Percentiles rank a stretch among this genome's conserved stretches.
phyloP scores from a whole-genome alignment of 2,797 vertebrate genomes.

The Synanceia verrucosa region DNA sequence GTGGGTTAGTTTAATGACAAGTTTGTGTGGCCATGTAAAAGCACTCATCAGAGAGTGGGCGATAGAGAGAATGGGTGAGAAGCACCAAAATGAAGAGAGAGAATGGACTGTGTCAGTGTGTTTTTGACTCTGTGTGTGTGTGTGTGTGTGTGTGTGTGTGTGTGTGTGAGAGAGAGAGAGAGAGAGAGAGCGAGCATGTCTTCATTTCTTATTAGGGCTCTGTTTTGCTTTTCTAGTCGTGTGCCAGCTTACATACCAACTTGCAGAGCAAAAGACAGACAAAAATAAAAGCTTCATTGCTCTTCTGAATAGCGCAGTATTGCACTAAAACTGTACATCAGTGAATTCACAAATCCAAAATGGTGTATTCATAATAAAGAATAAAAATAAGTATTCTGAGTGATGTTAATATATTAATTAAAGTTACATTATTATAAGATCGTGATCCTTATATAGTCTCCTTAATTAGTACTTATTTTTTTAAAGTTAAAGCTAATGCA shows the following conservation, averaged over 20 bases:
- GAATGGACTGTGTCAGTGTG: constrained; percentile 33
- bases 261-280: not conserved
- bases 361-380: not conserved
- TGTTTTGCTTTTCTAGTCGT: constrained; percentile 18
- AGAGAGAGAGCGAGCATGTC: no score
- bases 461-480: not conserved
- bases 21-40: constrained; percentile 81
- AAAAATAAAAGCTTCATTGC: not conserved
- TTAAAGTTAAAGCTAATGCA: not conserved
- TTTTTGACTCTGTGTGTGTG: constrained; percentile 30
- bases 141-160: constrained; percentile 3
- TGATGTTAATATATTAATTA: not conserved
- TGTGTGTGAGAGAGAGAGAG: no score
- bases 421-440: not conserved
- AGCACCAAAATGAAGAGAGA: constrained; percentile 51
- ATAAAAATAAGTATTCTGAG: not conserved
- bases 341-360: not conserved
- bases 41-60: constrained; percentile 74
- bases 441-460: not conserved
- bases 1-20: constrained; percentile 80
- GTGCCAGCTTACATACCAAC: constrained; percentile 1
- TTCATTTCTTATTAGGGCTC: constrained; percentile 14
- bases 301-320: not conserved
- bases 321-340: not conserved
- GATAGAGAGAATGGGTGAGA: constrained; percentile 65